Percentiles rank a stretch among this genome's conserved stretches.
These are phyloP conservation scores for Pristionchus arcanus DNA, from an alignment of 2,888 invertebrate genomes.

Conservation along the genomic window DNA sequence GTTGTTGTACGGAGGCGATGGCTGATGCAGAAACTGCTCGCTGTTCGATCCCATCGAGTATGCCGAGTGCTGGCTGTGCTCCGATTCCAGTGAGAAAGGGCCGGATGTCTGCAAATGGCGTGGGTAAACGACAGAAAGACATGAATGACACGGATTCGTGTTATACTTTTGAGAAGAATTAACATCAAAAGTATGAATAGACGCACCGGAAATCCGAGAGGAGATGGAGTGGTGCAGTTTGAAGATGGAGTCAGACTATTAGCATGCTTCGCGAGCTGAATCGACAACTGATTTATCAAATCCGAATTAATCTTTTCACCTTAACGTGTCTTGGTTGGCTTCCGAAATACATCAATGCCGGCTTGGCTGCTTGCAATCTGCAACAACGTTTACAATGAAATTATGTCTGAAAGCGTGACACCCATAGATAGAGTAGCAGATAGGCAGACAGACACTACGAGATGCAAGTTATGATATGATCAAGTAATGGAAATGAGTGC, in stretches of 20 bases:
- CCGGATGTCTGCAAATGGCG: neutral
- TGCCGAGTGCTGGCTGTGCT: too few species aligned
- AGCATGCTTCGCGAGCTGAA: neutral
- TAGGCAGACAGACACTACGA: neutral
- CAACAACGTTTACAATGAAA: neutral
- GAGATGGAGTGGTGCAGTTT: conserved; percentile 19
- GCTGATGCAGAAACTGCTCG: neutral
- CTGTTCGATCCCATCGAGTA: too few species aligned
- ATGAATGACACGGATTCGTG: neutral
- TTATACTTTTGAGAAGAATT: neutral
- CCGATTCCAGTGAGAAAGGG: neutral
- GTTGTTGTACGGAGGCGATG: neutral
- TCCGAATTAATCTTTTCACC: neutral
- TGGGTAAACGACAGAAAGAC: neutral
- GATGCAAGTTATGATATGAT: neutral
- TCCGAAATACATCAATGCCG: neutral
- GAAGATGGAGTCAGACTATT: neutral
- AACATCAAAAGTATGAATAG: neutral
- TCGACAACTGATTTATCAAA: neutral
- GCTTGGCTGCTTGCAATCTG: neutral
- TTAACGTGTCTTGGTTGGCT: neutral
- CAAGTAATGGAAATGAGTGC: neutral
- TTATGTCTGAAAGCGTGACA: neutral
- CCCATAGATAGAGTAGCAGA: too few species aligned
- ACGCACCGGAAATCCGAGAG: conserved; percentile 1